Base-by-base conservation (phyloP, 2,797 vertebrate genomes). In the Tangara arthus region DNA sequence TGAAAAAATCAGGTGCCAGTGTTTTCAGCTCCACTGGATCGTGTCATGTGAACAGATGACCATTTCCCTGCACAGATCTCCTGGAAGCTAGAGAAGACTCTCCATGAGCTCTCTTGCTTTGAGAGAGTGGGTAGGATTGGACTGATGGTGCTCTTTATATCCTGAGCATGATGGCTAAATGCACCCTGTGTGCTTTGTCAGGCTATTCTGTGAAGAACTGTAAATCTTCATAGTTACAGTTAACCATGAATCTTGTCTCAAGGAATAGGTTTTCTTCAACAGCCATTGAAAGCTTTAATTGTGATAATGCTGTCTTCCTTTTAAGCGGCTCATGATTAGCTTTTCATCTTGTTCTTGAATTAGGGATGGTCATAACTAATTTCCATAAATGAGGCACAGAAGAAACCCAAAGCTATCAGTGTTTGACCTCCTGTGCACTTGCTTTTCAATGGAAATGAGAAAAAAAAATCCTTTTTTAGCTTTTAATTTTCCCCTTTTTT, bases 281-380 rank as follows among this genome's bases (percentile, higher is more conserved):
- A 87, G 3, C 57, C 22, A 1, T 72, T 79, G 63, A 82, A 88
- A 76, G 77, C 50, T 91, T 59, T 66, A 79, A 47, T 56, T 84
- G 35, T 94, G 77, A 22, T 90, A 88, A 82, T 84, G 23, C 52
- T 63, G 52, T 57, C 73, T 76, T 95, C 46, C 22, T 61, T 90
- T 76, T 90, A 84, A 95, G 89, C 93, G 94, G 83, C 69, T 90
- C 47, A 28, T 50, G 34, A 94, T 95, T 83, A 89, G 78, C 83
- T 93, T 90, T 80, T 69, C 55, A 60, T 93, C 69, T 46, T 76
- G 17, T 86, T 94, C 91, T 77, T 93, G 81, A 63, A 89, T 95
- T 93, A 63, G n/a, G 27, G 55, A 75, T 95, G 69, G 42, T 87
- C 20, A 3, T 87, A 82, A 81, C 73, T 90, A 68, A 91, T 87